Percentiles rank a stretch among this genome's conserved stretches.
These are phyloP conservation scores for Resseliella maxima DNA, from an alignment of 2,888 invertebrate genomes.

Conservation along the genomic window DNA sequence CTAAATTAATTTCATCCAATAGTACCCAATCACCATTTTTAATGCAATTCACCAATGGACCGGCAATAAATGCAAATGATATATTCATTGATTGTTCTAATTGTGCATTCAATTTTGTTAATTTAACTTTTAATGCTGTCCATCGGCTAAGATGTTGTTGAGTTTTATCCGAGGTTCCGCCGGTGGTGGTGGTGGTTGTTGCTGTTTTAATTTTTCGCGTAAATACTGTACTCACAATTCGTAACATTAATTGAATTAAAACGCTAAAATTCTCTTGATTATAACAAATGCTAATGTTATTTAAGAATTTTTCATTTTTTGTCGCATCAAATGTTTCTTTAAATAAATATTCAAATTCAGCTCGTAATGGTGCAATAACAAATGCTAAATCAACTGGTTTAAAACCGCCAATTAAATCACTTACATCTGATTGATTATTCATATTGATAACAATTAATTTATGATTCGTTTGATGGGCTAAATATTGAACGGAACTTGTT, in stretches of 20 bases:
- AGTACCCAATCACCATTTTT: slow-evolving; percentile 95
- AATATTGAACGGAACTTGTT: slow-evolving; percentile 92
- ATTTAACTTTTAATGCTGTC: slow-evolving; percentile 74
- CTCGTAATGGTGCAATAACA: slow-evolving; percentile 82
- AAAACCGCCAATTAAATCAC: slow-evolving; percentile 95
- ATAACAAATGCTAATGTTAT: slow-evolving; percentile 82
- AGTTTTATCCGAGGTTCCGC: too few species aligned
- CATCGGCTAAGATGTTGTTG: slow-evolving; percentile 71
- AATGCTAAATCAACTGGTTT: slow-evolving; percentile 94
- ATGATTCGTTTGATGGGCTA: slow-evolving; percentile 85
- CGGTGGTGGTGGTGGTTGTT: too few species aligned
- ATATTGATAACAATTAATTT: slow-evolving; percentile 95
- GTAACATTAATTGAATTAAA: slow-evolving; percentile 80
- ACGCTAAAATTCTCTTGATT: slow-evolving; percentile 78
- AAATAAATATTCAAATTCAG: slow-evolving; percentile 87
- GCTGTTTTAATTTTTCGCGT: slow-evolving; percentile 57
- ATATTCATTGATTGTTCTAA: slow-evolving; percentile 72
- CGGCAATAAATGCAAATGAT: slow-evolving; percentile 90
- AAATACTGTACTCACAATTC: slow-evolving; percentile 69
- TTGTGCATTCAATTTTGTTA: slow-evolving; percentile 79
- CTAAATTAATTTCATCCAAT: slow-evolving; percentile 97
- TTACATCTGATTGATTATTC: slow-evolving; percentile 98
- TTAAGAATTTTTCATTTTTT: slow-evolving; percentile 85
- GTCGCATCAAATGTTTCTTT: slow-evolving; percentile 79
- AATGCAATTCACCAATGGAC: slow-evolving; percentile 91